Percentiles rank a stretch among this genome's conserved stretches.
Evolutionary conservation across 2,797 vertebrate genomes (phyloP).

Genomic region (Glossophaga mutica): DNA sequence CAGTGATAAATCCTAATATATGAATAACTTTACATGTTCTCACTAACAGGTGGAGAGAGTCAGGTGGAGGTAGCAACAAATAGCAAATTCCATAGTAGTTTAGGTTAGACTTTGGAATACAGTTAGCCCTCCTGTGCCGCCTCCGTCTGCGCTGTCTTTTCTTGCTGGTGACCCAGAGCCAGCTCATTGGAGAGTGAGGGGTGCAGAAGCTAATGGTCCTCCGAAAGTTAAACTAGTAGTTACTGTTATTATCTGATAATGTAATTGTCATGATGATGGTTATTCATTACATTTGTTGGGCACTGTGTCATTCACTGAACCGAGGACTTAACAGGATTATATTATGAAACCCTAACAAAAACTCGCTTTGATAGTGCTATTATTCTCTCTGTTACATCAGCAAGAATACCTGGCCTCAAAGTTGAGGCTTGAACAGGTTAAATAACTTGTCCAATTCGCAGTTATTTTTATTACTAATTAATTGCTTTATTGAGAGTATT

Average conservation of each 20-base stretch:
- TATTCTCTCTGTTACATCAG: neutral
- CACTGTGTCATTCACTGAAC: neutral
- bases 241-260: neutral
- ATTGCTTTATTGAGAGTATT: neutral
- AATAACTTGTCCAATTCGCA: neutral
- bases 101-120: neutral
- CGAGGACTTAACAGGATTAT: neutral
- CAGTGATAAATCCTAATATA: neutral
- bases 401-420: neutral
- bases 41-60: neutral
- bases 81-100: neutral
- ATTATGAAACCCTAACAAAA: neutral
- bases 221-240: conserved; percentile 1
- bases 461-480: neutral
- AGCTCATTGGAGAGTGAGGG: neutral
- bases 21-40: neutral
- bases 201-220: neutral
- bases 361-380: neutral
- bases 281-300: neutral
- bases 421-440: neutral
- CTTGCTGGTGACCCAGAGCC: neutral
- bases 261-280: neutral
- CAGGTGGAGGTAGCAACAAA: neutral
- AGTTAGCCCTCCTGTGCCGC: neutral
- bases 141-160: neutral